Base-by-base conservation (phyloP, 2,888 invertebrate species). In the Drosophila tanythrix region DNA sequence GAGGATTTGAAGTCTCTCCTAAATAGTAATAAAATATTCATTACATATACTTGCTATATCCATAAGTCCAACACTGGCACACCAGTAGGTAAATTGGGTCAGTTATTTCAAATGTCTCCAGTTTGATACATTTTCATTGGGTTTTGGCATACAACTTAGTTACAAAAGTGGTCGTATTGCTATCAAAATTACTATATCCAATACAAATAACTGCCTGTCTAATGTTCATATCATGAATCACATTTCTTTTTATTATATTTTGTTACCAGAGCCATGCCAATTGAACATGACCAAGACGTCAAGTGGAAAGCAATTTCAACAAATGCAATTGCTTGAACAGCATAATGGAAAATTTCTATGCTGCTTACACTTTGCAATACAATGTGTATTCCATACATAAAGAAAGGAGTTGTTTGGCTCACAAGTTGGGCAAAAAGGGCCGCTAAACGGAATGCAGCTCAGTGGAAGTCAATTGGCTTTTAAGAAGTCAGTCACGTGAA, bases 381-480 rank as follows among this genome's bases (percentile, higher is more conserved):
- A 46, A 51, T 35, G 21, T 57, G 43, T 46, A 48, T 33, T 36
- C 31, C 56, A 51, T 62, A 55, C 35, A 59, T 67, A 57, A 36
- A 43, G 59, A 53, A 65, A 57, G 27, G 56, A 56, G 61, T 56
- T 62, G 38, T 69, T 73, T 73, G 64, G 50, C 64, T 56, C 35
- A 38, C 50, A 68, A 73, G 62, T 59, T 74, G 63, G 65, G 70
- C 35, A 21, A 27, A 55, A 53, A 35, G 33, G 52, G 43, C 57
- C 63, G 76, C 66, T 75, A 66, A 78, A 70, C 80, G 66, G 61
- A 66, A 74, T 71, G 66, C 79, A 77, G 69, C 62, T 68, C 71
- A 40, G 68, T 60, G 59, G 68, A 79, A 86, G 82, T 87, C 85
- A 80, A 89, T 87, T 90, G 87, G 84, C 89, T 90, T 87, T 90